These are phyloP conservation scores for Bombus cullumanus DNA, from an alignment of 1,140 invertebrate species.

Conservation along the genomic window DNA sequence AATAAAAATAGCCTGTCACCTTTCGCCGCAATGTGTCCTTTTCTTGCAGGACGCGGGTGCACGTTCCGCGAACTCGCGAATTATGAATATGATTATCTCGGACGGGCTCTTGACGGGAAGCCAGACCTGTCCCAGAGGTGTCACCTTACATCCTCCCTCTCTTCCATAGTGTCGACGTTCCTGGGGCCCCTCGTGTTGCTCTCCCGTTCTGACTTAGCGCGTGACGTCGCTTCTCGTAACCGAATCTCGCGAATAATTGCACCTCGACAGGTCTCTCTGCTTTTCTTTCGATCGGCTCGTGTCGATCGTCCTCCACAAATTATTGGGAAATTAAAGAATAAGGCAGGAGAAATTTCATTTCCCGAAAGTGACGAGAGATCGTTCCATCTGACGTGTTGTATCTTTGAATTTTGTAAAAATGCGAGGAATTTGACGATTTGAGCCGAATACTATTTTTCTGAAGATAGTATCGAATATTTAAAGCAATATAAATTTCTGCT, in stretches of 20 bases:
- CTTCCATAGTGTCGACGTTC: conserved; percentile 52
- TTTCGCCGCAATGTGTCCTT: conserved; percentile 41
- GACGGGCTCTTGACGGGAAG: conserved; percentile 77
- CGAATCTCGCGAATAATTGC: conserved; percentile 72
- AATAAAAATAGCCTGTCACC: conserved; percentile 42
- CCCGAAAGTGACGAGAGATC: neutral
- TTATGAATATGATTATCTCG: conserved; percentile 80
- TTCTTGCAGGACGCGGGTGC: conserved; percentile 54
- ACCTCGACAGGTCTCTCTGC: conserved; percentile 32
- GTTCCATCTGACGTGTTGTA: neutral
- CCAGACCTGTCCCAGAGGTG: conserved; percentile 76
- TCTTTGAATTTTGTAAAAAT: neutral
- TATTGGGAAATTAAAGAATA: neutral
- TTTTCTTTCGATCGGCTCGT: conserved; percentile 41
- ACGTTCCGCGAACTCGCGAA: conserved; percentile 78
- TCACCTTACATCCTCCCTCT: conserved; percentile 77
- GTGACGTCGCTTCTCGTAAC: conserved; percentile 59
- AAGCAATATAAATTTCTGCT: too few relatives aligned
- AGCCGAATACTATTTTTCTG: too few relatives aligned
- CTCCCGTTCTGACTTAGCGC: conserved; percentile 51
- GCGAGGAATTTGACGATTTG: too few relatives aligned
- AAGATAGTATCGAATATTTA: too few relatives aligned
- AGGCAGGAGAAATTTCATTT: neutral
- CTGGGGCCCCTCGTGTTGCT: conserved; percentile 22
- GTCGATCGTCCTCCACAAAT: neutral